These are phyloP conservation scores for Heliocidaris erythrogramma DNA, from an alignment of 35 echinoderm and acorn worm species.

Conservation along the genomic window DNA sequence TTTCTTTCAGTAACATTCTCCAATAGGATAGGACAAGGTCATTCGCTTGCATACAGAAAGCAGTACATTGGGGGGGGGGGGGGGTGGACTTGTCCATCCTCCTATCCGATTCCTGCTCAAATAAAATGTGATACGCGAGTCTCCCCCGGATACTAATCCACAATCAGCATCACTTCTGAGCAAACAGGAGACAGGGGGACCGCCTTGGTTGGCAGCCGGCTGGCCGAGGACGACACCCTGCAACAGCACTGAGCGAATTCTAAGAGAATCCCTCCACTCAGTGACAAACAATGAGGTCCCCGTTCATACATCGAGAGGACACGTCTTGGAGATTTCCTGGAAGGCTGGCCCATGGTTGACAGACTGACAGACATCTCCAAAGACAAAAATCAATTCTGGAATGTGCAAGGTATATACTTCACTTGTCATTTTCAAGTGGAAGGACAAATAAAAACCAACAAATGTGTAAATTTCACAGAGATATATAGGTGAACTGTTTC, in stretches of 20 bases:
- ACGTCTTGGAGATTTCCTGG: not conserved
- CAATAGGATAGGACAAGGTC: not conserved
- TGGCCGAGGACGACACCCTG: not conserved
- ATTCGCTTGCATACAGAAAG: not conserved
- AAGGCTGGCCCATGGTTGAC: not conserved
- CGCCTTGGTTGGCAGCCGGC: not conserved
- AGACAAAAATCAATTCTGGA: not conserved
- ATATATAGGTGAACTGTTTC: not conserved
- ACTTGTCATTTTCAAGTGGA: not conserved
- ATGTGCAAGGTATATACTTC: not conserved
- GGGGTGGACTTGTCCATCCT: not conserved
- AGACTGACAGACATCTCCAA: not conserved
- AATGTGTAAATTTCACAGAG: not conserved
- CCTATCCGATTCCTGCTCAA: not conserved
- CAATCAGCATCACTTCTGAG: not conserved
- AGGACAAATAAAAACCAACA: not conserved
- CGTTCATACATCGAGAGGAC: not conserved
- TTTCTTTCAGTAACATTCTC: too few species aligned
- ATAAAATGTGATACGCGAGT: not conserved
- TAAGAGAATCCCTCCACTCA: not conserved
- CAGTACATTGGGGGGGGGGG: too few species aligned
- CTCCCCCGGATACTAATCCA: constrained; percentile 1
- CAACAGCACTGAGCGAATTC: not conserved
- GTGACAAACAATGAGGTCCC: not conserved
- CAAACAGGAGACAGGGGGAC: not conserved